Evolutionary conservation across 1,140 invertebrate species (phyloP), one percentile per base, ranked within the genome.

Genomic region (Ganaspis sp.): DNA sequence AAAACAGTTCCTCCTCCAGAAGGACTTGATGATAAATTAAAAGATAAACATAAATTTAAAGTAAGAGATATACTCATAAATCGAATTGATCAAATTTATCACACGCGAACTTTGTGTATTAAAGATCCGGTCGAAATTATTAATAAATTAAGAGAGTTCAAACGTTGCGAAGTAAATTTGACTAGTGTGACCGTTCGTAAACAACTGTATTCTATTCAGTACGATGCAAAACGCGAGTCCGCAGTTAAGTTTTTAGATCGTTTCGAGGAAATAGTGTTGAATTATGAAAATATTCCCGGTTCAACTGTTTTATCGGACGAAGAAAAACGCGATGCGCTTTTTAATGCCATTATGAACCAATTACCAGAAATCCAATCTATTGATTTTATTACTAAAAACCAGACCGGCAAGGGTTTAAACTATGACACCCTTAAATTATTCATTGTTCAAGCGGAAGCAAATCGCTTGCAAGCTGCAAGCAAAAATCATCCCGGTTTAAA

Each of bases 51-150:
- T n/a, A 64, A 21, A n/a, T 76, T 53, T 34, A 80, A 76, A 76
- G 78, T 80, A 49, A 53, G 71, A 70, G 75, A 76, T 9, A 80
- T 80, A 17, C 19, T 80, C n/a, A 38, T 76, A 38, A 76, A 76
- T 69, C 29, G 69, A 23, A 17, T 76, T 29, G 78, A 80, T 72
- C 15, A 74, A 70, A 23, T 70, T 9, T 76, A 76, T 76, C 64
- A 80, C 40, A 64, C 74, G 58, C 73, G 70, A 76, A 29, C 76
- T 12, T 19, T 71, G 38, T n/a, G 64, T 12, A 58, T 80, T 8
- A 49, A 74, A 45, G 78, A 80, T 71, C 74, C 78, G 42, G n/a
- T 74, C 3, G 72, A 76, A 26, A 71, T 80, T 19, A 12, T 80
- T 8, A 58, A 71, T 15, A 80, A 70, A 26, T 54, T 80, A 4